phyloP scores from a whole-genome alignment of 2,888 invertebrate species.

The Hypomecis punctinalis region DNA sequence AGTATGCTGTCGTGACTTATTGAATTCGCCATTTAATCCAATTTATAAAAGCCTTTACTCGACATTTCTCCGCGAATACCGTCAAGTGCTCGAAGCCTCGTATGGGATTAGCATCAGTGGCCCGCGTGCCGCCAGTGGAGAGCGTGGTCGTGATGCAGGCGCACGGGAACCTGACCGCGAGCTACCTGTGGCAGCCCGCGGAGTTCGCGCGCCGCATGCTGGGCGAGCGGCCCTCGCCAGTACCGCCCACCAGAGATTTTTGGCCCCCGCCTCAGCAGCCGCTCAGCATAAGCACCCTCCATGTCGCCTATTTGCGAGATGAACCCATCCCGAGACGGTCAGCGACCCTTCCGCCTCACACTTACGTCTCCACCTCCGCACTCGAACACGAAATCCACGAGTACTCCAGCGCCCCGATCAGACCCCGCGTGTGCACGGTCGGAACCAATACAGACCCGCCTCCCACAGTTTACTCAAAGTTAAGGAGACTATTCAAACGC shows the following conservation, averaged over 20 bases:
- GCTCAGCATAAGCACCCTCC: conserved; percentile 77
- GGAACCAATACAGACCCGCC: conserved; percentile 79
- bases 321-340: conserved; percentile 66
- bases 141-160: conserved; percentile 74
- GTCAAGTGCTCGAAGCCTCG: conserved; percentile 75
- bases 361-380: conserved; percentile 54
- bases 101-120: conserved; percentile 74
- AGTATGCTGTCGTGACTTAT: conserved; percentile 48
- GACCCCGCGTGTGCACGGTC: conserved; percentile 69
- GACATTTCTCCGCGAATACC: conserved; percentile 69
- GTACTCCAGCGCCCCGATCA: conserved; percentile 23
- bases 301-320: conserved; percentile 75
- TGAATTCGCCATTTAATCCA: conserved; percentile 65
- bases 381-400: conserved; percentile 49
- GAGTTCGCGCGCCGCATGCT: conserved; percentile 78
- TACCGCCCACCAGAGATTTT: conserved; percentile 76
- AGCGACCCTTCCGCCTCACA: conserved; percentile 67
- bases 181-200: conserved; percentile 81
- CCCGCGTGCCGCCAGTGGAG: conserved; percentile 67
- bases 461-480: conserved; percentile 59
- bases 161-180: conserved; percentile 78
- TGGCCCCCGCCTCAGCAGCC: conserved; percentile 74
- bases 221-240: conserved; percentile 76
- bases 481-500: conserved; percentile 61
- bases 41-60: conserved; percentile 64